Conservation (phyloP, 2,797 vertebrate species). For the Sebastes taczanowskii region DNA sequence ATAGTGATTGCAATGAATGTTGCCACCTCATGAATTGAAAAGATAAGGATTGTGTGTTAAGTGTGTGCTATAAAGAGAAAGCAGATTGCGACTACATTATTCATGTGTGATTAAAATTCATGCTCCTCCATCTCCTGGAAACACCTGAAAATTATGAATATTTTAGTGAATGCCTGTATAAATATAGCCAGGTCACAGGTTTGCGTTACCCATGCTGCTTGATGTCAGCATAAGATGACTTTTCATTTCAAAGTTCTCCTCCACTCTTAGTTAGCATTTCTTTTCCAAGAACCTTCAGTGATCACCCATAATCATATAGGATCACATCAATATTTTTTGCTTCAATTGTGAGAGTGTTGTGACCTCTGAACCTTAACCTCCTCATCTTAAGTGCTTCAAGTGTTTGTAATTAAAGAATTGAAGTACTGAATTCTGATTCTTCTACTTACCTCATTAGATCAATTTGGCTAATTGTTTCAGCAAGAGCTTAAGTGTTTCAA, state of each 20-base stretch:
- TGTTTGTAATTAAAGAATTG: not conserved
- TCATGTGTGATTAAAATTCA: conserved; percentile 66
- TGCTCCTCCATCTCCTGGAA: conserved; percentile 37
- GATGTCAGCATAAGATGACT: not conserved
- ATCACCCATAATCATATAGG: not conserved
- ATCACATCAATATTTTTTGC: not conserved
- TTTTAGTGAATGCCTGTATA: conserved; percentile 49
- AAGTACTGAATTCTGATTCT: not conserved
- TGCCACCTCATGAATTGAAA: not conserved
- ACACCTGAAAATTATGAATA: conserved; percentile 56
- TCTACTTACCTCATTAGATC: not conserved
- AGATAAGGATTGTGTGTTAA: not conserved
- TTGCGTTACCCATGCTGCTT: conserved; percentile 21
- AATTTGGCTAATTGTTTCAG: not conserved
- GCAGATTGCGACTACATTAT: conserved; percentile 59
- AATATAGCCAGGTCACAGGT: conserved; percentile 41
- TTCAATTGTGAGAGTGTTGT: not conserved
- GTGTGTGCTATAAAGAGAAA: conserved; percentile 33
- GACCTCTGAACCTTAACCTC: not conserved
- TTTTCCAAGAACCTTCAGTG: not conserved
- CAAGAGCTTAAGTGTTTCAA: not conserved
- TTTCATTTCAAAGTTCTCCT: not conserved
- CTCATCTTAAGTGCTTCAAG: not conserved
- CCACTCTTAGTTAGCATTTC: not conserved
- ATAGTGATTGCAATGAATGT: not conserved